phyloP scores from a whole-genome alignment of 2,888 invertebrate genomes.

The Agonopterix subpropinquella region DNA sequence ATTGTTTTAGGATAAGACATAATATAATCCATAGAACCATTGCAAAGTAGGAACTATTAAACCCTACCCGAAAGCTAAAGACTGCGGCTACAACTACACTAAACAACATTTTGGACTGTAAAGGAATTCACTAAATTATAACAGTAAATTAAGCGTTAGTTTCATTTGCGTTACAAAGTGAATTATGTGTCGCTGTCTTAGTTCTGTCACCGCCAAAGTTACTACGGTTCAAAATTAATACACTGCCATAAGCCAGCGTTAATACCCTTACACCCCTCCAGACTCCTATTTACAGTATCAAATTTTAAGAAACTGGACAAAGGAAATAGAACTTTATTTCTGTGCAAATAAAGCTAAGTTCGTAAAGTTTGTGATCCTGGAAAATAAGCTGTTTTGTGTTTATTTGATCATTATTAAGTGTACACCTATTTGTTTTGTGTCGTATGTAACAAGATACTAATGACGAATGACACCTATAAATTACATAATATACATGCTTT shows the following conservation, averaged over 20 bases:
- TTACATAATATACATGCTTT: constrained; percentile 9
- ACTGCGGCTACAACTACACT: constrained; percentile 21
- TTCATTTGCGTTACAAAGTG: constrained; percentile 74
- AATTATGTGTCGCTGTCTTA: constrained; percentile 74
- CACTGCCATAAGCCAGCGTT: constrained; percentile 72
- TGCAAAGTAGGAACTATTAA: neutral
- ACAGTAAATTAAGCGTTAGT: constrained; percentile 73
- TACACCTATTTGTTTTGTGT: constrained; percentile 72
- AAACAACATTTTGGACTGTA: constrained; percentile 39
- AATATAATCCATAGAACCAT: neutral
- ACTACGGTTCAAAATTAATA: constrained; percentile 76
- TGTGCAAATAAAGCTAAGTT: constrained; percentile 19
- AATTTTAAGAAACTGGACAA: constrained; percentile 43
- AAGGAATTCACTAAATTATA: constrained; percentile 73
- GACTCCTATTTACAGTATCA: constrained; percentile 66
- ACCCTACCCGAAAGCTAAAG: neutral
- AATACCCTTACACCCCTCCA: constrained; percentile 54
- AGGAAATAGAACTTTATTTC: constrained; percentile 22
- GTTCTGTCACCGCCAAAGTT: constrained; percentile 74
- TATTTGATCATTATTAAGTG: constrained; percentile 65
- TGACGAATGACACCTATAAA: constrained; percentile 66
- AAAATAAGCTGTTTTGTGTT: constrained; percentile 36
- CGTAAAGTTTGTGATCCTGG: constrained; percentile 10
- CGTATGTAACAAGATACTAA: constrained; percentile 68
- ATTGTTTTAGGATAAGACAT: too few species aligned